These are phyloP conservation scores for Discoglossus pictus DNA, from an alignment of 2,797 vertebrate genomes.

Conservation along the genomic window DNA sequence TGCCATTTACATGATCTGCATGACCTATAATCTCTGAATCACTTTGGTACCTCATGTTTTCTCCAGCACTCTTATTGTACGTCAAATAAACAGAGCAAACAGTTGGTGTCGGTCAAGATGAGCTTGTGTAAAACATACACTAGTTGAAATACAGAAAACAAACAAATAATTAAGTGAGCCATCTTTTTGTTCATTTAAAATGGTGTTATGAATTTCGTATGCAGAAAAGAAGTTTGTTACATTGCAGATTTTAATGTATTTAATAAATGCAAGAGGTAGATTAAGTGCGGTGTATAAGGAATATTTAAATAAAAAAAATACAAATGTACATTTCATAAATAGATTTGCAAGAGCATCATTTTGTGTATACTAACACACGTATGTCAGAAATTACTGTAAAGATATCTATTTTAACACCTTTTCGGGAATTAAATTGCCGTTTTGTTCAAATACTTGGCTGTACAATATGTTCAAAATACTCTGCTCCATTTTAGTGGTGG, in stretches of 20 bases:
- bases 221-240: slow-evolving; percentile 96
- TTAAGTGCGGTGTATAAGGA: slow-evolving; percentile 82
- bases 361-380: slow-evolving; percentile 74
- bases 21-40: slow-evolving; percentile 91
- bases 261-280: slow-evolving; percentile 99
- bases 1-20: slow-evolving; percentile 91
- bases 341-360: slow-evolving; percentile 76
- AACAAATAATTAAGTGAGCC: slow-evolving; percentile 89
- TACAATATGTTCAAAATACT: slow-evolving; percentile 65
- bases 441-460: slow-evolving; percentile 72
- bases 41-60: slow-evolving; percentile 95
- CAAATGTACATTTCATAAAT: slow-evolving; percentile 82
- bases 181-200: slow-evolving; percentile 98
- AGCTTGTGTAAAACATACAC: slow-evolving; percentile 81
- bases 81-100: slow-evolving; percentile 77
- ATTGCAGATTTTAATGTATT: slow-evolving; percentile 99
- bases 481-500: background rate
- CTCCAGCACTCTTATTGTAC: slow-evolving; percentile 85
- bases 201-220: slow-evolving; percentile 96
- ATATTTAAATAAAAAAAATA: slow-evolving; percentile 75
- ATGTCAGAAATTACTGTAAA: slow-evolving; percentile 74
- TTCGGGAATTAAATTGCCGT: slow-evolving; percentile 79
- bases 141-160: slow-evolving; percentile 78
- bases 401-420: slow-evolving; percentile 78
- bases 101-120: slow-evolving; percentile 72